Evolutionary conservation across 2,888 invertebrate genomes (phyloP).

Genomic region (Panorpa germanica): DNA sequence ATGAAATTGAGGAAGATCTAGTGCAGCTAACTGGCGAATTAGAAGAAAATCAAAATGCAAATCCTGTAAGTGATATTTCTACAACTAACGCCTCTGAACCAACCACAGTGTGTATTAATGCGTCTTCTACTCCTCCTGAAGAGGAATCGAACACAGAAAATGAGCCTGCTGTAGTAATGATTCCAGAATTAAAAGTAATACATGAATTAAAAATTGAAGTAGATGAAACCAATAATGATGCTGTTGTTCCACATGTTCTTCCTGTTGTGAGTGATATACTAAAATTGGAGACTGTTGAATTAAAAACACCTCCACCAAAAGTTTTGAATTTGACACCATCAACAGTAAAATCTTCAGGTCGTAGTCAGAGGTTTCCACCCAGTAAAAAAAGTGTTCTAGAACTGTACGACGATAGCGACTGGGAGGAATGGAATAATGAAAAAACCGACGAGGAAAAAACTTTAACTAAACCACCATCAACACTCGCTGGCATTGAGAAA

Average conservation of each 20-base stretch:
- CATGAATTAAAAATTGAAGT: too few species aligned
- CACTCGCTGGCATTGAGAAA: constrained; percentile 17
- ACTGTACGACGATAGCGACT: constrained; percentile 34
- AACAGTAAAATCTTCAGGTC: too few species aligned
- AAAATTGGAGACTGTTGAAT: constrained; percentile 12
- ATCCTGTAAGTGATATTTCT: neutral
- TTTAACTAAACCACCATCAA: constrained; percentile 6
- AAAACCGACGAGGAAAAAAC: constrained; percentile 15
- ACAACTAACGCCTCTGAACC: too few species aligned
- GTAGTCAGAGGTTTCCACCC: too few species aligned
- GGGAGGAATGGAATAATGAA: constrained; percentile 22
- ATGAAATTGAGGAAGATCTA: constrained; percentile 10
- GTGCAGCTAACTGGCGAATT: constrained; percentile 12
- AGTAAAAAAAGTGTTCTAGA: constrained; percentile 29
- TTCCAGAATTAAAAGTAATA: too few species aligned
- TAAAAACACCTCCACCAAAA: constrained; percentile 14
- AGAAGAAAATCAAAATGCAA: constrained; percentile 10
- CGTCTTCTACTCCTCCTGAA: too few species aligned
- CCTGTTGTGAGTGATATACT: constrained; percentile 13
- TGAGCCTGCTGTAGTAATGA: too few species aligned
- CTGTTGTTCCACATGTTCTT: constrained; percentile 11
- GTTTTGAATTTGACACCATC: too few species aligned
- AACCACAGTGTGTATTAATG: too few species aligned
- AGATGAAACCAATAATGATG: constrained; percentile 11
- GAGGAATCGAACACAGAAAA: too few species aligned